Conservation (phyloP, 2,797 vertebrate species). For the Myotis pilosus region DNA sequence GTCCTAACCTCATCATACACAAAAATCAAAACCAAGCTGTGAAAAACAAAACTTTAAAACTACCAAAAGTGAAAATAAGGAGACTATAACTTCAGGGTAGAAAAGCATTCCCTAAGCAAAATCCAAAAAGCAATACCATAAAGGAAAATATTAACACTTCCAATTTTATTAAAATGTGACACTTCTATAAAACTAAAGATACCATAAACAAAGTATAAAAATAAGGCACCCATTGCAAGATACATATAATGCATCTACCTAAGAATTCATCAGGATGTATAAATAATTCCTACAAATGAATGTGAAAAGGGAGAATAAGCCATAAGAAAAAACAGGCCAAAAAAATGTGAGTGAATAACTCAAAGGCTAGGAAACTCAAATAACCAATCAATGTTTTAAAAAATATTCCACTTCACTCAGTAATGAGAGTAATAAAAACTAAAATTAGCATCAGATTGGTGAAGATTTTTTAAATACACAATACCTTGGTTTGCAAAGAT, state of each 20-base stretch:
- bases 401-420: background rate
- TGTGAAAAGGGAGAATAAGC: background rate
- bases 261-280: constrained; percentile 24
- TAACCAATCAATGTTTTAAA: background rate
- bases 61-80: constrained; percentile 23
- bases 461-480: constrained; percentile 36
- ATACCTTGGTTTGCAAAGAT: constrained; percentile 18
- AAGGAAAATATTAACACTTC: background rate
- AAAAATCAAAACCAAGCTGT: background rate
- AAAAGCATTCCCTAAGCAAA: constrained; percentile 19
- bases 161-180: constrained; percentile 29
- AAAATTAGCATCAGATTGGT: background rate
- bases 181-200: background rate
- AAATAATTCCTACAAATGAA: constrained; percentile 35
- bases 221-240: background rate
- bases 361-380: background rate
- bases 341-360: background rate
- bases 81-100: background rate
- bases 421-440: constrained; percentile 28
- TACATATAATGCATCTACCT: background rate
- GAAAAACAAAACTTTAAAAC: background rate
- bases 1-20: background rate
- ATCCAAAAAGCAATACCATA: background rate
- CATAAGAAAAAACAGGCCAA: background rate
- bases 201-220: constrained; percentile 23